Evolutionary conservation across 2,113 vertebrate species (phyloP).

Genomic region (Prinia subflava): DNA sequence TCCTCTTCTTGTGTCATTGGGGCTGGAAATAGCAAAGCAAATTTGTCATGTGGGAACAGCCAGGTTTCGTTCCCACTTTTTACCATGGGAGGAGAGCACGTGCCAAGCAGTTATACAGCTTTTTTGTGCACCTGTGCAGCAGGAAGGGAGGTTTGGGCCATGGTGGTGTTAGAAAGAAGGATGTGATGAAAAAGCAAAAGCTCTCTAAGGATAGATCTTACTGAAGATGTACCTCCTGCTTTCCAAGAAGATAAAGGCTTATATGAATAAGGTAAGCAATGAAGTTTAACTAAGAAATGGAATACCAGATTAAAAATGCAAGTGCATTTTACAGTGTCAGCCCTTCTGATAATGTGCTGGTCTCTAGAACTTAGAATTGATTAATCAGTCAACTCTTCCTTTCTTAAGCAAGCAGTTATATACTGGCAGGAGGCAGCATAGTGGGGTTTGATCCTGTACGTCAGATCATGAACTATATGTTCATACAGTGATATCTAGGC

Average conservation of each 20-base stretch:
- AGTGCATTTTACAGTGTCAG: not conserved
- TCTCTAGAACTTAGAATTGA: conserved; percentile 42
- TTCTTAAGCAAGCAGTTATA: not conserved
- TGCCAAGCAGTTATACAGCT: not conserved
- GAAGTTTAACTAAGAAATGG: not conserved
- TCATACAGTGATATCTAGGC: not conserved
- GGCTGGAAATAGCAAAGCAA: not conserved
- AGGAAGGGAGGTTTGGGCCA: not conserved
- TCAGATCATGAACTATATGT: not conserved
- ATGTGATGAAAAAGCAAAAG: not conserved
- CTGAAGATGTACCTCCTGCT: not conserved
- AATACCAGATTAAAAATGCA: not conserved
- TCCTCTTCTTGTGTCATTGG: not conserved
- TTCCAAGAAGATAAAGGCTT: not conserved
- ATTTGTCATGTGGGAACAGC: not conserved
- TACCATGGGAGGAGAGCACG: accelerated
- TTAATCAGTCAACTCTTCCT: conserved; percentile 26
- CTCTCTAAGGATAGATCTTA: not conserved
- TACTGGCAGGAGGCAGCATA: not conserved
- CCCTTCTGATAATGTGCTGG: not conserved
- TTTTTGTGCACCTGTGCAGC: not conserved
- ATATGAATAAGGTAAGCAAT: not conserved
- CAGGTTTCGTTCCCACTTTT: not conserved
- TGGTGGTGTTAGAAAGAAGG: not conserved
- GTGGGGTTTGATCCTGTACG: conserved; percentile 44